A percentile compares a stretch with the other conserved stretches of the same genome.
phyloP scores from a whole-genome alignment of 2,797 vertebrate species.

The Oreortyx pictus region DNA sequence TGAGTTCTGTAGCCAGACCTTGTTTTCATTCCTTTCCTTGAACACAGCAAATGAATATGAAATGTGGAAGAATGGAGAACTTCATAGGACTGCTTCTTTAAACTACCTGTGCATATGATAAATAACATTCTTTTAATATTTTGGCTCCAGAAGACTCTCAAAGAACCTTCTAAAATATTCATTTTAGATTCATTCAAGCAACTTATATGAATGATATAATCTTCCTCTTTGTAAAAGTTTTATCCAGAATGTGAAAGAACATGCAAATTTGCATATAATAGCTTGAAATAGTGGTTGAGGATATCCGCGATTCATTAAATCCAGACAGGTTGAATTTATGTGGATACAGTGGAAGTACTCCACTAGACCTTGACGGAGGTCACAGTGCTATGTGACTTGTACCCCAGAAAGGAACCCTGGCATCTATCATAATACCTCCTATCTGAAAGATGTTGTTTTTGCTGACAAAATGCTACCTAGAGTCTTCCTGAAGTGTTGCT shows the following conservation, averaged over 20 bases:
- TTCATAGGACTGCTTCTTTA: background rate
- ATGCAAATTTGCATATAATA: background rate
- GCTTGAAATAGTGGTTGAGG: background rate
- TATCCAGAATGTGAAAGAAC: background rate
- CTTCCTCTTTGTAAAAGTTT: background rate
- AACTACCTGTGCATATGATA: background rate
- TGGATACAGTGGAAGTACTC: background rate
- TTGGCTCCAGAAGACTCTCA: background rate
- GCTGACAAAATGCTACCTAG: background rate
- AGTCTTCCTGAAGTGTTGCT: background rate
- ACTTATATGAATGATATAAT: background rate
- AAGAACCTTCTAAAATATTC: background rate
- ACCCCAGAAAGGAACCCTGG: background rate
- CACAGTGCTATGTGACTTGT: background rate
- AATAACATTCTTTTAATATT: background rate
- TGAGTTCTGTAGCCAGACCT: background rate
- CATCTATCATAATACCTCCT: background rate
- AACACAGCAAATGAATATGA: background rate
- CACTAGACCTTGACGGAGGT: background rate
- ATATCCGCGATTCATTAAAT: background rate
- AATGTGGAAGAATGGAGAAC: background rate
- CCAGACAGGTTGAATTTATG: background rate
- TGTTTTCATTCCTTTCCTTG: constrained; percentile 35
- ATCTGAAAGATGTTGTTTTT: background rate
- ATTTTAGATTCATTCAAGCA: background rate